Percentiles rank a stretch among this genome's conserved stretches.
Conservation (phyloP, 2,888 invertebrate species). For the Eupithecia inturbata region DNA sequence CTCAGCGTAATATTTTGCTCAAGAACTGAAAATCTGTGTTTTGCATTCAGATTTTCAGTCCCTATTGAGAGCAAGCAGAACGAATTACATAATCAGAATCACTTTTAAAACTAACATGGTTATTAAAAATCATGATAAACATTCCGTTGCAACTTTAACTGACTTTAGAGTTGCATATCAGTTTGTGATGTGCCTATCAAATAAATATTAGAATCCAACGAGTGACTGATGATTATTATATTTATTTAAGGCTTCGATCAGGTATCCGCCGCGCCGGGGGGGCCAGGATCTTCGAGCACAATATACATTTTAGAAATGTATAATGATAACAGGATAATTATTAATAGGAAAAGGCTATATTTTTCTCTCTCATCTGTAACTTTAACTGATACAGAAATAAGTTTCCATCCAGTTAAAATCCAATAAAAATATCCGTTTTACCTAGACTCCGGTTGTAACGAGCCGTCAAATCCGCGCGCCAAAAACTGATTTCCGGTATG, state of each 20-base stretch:
- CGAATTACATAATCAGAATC: too few relatives aligned
- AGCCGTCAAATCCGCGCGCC: constrained; percentile 48
- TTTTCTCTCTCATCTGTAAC: neutral
- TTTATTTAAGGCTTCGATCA: too few relatives aligned
- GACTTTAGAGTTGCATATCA: neutral
- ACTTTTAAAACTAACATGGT: too few relatives aligned
- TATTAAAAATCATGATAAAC: too few relatives aligned
- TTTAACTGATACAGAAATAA: neutral
- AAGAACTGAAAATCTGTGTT: too few relatives aligned
- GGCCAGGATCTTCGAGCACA: neutral
- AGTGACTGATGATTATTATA: neutral
- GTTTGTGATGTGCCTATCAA: neutral
- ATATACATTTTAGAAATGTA: neutral
- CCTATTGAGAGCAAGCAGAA: neutral
- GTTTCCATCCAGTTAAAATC: neutral
- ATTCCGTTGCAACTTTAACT: too few relatives aligned
- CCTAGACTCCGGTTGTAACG: constrained; percentile 17
- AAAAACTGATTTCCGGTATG: constrained; percentile 75
- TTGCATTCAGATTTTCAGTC: too few relatives aligned
- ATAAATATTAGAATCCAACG: neutral
- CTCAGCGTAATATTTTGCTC: too few relatives aligned
- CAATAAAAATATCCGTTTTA: neutral
- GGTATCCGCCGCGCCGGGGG: too few relatives aligned
- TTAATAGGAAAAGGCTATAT: neutral
- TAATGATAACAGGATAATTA: neutral